A percentile compares a stretch with the other conserved stretches of the same genome.
phyloP scores from a whole-genome alignment of 2,888 invertebrate species.

The Mamestra brassicae region DNA sequence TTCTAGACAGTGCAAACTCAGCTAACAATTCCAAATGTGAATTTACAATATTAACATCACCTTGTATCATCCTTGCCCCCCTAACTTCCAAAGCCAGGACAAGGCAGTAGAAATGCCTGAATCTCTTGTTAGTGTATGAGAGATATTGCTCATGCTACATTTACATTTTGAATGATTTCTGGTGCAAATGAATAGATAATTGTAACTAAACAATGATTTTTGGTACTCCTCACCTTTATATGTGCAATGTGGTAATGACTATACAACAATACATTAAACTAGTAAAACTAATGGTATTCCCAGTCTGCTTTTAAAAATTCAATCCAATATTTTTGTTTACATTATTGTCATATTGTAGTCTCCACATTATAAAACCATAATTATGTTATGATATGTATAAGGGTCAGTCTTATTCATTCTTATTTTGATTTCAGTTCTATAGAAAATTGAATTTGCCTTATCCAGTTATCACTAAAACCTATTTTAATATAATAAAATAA shows the following conservation, averaged over 20 bases:
- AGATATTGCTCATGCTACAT: background rate
- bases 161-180: background rate
- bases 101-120: background rate
- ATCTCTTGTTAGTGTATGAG: background rate
- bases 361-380: too few relatives aligned
- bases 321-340: too few relatives aligned
- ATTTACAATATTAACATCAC: background rate
- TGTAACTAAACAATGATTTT: too few relatives aligned
- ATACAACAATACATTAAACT: too few relatives aligned
- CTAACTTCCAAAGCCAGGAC: background rate
- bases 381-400: background rate
- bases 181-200: background rate
- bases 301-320: too few relatives aligned
- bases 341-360: too few relatives aligned
- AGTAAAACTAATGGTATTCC: too few relatives aligned
- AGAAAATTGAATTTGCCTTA: background rate
- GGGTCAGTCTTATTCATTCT: background rate
- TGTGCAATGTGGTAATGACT: background rate
- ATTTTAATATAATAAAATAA: background rate
- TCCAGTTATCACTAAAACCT: background rate
- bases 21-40: background rate
- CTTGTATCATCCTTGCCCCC: background rate
- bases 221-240: background rate
- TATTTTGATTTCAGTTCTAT: conserved; percentile 10
- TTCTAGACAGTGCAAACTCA: background rate